These are phyloP conservation scores for Leptopilina clavipes DNA, from an alignment of 1,140 invertebrate genomes.

Conservation along the genomic window DNA sequence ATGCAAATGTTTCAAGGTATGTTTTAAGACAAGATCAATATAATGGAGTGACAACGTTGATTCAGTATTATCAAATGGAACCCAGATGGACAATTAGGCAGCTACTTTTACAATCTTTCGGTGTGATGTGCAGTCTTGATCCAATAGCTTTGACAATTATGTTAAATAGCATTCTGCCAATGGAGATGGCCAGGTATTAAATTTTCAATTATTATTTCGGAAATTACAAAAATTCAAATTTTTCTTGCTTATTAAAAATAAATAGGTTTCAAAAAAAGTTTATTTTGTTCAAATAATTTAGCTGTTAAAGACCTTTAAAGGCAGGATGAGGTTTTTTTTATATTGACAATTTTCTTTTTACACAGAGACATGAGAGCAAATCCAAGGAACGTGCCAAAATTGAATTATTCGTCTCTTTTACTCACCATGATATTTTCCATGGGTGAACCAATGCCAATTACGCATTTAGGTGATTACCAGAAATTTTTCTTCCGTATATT, in stretches of 20 bases:
- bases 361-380: slow-evolving; percentile 83
- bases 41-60: slow-evolving; percentile 83
- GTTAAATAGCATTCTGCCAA: slow-evolving; percentile 88
- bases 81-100: slow-evolving; percentile 88
- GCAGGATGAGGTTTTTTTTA: slow-evolving; percentile 30
- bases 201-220: neutral
- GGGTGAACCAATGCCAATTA: slow-evolving; percentile 89
- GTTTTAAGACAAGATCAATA: slow-evolving; percentile 86
- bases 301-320: no score
- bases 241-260: no score
- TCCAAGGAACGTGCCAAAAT: slow-evolving; percentile 80
- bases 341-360: neutral
- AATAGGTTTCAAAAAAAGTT: no score
- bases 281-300: no score
- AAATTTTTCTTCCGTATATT: no score
- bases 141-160: slow-evolving; percentile 85
- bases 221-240: neutral
- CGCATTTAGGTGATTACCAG: slow-evolving; percentile 77
- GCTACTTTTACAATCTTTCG: slow-evolving; percentile 88
- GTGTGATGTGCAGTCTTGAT: slow-evolving; percentile 89
- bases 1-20: slow-evolving; percentile 86
- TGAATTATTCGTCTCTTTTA: slow-evolving; percentile 85
- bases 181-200: slow-evolving; percentile 85
- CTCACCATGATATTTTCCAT: slow-evolving; percentile 91
- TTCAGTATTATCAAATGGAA: slow-evolving; percentile 96